These are phyloP conservation scores for Synchiropus splendidus DNA, from an alignment of 2,113 vertebrate genomes.

Conservation along the genomic window DNA sequence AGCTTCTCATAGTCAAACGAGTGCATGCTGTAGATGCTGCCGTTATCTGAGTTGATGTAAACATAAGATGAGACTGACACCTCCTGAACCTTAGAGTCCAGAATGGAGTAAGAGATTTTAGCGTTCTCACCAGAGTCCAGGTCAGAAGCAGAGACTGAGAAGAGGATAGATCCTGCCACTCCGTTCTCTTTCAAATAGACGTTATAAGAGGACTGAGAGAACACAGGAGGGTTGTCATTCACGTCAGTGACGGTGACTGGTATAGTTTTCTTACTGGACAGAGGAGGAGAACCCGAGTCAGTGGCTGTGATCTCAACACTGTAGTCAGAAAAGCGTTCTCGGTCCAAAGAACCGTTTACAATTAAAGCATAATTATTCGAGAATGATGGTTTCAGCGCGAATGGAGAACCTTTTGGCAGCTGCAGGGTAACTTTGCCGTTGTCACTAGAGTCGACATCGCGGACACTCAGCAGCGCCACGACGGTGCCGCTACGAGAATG, in stretches of 20 bases:
- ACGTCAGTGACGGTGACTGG: conserved; percentile 68
- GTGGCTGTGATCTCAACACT: conserved; percentile 55
- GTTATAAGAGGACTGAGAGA: conserved; percentile 55
- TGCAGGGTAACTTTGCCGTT: conserved; percentile 44
- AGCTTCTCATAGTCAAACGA: conserved; percentile 76
- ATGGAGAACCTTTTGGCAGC: conserved; percentile 13
- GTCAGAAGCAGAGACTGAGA: conserved; percentile 63
- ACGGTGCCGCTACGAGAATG: conserved; percentile 49
- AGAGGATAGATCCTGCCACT: conserved; percentile 37
- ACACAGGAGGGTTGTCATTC: conserved; percentile 74
- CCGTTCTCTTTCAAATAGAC: conserved; percentile 54
- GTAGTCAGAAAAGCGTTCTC: conserved; percentile 42
- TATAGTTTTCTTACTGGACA: conserved; percentile 66
- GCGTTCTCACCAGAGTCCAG: conserved; percentile 67
- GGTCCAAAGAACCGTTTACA: conserved; percentile 43
- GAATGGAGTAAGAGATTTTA: conserved; percentile 72
- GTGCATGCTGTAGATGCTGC: conserved; percentile 69
- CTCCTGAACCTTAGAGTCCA: conserved; percentile 60
- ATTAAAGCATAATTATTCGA: conserved; percentile 60
- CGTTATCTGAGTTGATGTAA: conserved; percentile 71
- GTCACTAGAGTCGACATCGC: conserved; percentile 49
- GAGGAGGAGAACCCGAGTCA: conserved; percentile 67
- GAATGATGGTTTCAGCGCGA: conserved; percentile 40
- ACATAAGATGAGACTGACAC: conserved; percentile 71
- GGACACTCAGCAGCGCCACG: conserved; percentile 45